Conservation (phyloP, 2,113 vertebrate genomes). For the Rhipidura dahli region DNA sequence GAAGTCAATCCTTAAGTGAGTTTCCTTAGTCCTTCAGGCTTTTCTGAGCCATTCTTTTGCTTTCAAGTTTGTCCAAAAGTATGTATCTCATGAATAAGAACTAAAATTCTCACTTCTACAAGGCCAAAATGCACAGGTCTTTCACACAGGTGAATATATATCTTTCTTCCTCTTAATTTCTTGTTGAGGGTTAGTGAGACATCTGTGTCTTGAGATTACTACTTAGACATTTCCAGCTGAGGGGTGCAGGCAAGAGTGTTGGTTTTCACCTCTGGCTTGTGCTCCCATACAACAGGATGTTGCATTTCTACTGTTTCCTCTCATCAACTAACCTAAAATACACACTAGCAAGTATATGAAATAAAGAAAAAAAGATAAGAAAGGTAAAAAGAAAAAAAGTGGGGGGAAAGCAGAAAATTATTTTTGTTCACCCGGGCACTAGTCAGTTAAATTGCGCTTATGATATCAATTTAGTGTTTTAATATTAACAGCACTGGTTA, state of each 20-base stretch:
- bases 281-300: background rate
- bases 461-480: background rate
- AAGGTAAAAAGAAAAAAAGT: background rate
- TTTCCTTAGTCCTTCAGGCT: background rate
- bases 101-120: background rate
- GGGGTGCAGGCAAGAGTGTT: background rate
- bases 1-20: background rate
- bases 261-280: background rate
- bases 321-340: background rate
- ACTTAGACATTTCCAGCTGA: background rate
- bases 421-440: background rate
- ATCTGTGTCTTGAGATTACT: background rate
- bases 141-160: background rate
- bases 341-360: background rate
- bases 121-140: background rate
- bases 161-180: background rate
- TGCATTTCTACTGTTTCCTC: background rate
- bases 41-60: background rate
- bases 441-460: background rate
- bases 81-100: background rate
- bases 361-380: background rate
- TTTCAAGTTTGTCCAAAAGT: background rate
- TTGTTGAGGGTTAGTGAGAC: background rate
- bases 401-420: background rate
- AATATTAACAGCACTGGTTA: background rate